Conservation (phyloP, 2,888 invertebrate species). For the Phortica okadai region DNA sequence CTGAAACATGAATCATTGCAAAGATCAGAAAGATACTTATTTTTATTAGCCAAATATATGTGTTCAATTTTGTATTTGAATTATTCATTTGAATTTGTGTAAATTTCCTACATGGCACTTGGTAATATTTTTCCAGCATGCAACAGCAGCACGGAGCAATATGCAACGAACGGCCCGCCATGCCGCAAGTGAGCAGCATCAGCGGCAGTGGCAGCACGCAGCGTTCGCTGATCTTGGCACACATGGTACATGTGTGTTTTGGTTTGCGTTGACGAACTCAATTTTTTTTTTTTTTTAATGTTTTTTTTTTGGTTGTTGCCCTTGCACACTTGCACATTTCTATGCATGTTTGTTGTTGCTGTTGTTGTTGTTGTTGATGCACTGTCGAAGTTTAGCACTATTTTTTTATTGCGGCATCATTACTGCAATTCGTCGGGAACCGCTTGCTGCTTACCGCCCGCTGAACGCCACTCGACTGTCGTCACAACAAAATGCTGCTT, state of each 20-base stretch:
- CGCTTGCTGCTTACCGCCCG: slow-evolving; percentile 2
- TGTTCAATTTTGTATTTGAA: no score
- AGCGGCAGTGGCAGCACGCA: slow-evolving; percentile 15
- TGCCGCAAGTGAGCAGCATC: neutral
- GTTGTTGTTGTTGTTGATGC: slow-evolving; percentile 36
- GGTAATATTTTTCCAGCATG: neutral
- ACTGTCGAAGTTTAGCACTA: slow-evolving; percentile 72
- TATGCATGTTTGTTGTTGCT: slow-evolving; percentile 37
- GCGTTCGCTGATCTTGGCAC: slow-evolving; percentile 66
- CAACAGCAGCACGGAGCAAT: slow-evolving; percentile 13
- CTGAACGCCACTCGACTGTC: neutral
- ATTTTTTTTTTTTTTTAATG: slow-evolving; percentile 37
- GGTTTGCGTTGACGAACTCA: slow-evolving; percentile 42
- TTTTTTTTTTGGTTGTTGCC: slow-evolving; percentile 19
- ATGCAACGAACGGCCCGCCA: neutral
- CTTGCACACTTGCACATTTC: slow-evolving; percentile 1
- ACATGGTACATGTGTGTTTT: slow-evolving; percentile 72
- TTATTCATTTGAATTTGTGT: no score
- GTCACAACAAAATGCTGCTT: neutral
- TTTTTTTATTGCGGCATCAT: slow-evolving; percentile 54
- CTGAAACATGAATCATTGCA: no score
- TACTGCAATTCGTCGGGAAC: neutral
- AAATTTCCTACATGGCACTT: slow-evolving; percentile 45
- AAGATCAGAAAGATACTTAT: no score
- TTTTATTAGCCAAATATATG: no score